These are phyloP conservation scores for Brotogeris chrysoptera DNA, from an alignment of 2,797 vertebrate species.

Conservation along the genomic window DNA sequence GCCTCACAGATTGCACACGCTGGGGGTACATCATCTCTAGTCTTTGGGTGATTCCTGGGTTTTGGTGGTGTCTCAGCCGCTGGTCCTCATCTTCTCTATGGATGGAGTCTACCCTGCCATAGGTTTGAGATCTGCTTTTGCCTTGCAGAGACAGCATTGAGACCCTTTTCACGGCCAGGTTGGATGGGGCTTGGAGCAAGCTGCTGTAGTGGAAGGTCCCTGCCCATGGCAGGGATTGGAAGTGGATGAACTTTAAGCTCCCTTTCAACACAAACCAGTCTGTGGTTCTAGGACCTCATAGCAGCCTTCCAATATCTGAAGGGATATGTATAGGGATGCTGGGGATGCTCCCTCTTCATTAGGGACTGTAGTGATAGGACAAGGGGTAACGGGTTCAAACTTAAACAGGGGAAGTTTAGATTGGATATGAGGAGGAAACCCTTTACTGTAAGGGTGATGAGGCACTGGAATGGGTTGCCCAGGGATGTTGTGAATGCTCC, in stretches of 20 bases:
- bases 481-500: too few relatives aligned
- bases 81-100: not conserved
- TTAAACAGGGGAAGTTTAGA: too few relatives aligned
- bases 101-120: not conserved
- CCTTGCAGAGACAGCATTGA: not conserved
- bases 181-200: not conserved
- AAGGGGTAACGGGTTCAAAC: too few relatives aligned
- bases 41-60: not conserved
- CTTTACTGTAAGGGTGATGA: too few relatives aligned
- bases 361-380: too few relatives aligned
- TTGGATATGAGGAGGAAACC: too few relatives aligned
- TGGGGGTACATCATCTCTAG: not conserved
- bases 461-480: too few relatives aligned
- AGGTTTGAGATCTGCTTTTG: not conserved
- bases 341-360: too few relatives aligned
- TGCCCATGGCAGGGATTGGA: not conserved
- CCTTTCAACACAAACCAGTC: not conserved
- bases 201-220: not conserved
- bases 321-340: too few relatives aligned
- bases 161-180: not conserved
- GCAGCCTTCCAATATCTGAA: too few relatives aligned
- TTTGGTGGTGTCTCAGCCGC: accelerated
- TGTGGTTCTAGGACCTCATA: not conserved
- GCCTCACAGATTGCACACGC: not conserved
- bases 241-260: not conserved